Base-by-base conservation (phyloP, 2,888 invertebrate genomes). In the Melanotus villosus region DNA sequence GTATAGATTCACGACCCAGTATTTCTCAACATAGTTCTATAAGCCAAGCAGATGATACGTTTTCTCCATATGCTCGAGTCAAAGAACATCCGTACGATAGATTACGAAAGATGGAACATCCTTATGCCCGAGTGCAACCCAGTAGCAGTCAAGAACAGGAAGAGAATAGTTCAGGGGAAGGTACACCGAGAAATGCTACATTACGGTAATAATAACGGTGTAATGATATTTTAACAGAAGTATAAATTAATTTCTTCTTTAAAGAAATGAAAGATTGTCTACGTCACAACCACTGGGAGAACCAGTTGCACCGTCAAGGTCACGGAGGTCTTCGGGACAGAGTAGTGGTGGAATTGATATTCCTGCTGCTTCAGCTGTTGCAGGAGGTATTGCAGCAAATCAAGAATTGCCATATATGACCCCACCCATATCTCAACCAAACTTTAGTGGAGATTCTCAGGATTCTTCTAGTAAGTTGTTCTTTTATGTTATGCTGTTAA, bases 361-460 rank as follows among this genome's bases (percentile, higher is more conserved):
- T 81, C 93, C 93, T 23, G 95, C 95, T n/a, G 94, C 94, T 6
- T 91, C 92, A 52, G 95, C 95, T 4, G 95, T 95, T 78, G 92
- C 93, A 65, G 95, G 95, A 10, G 91, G 92, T 80, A 88, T 95
- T 74, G 93, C 95, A 34, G 95, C 95, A 36, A 95, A 93, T 82
- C 94, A 94, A 82, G 95, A 95, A 82, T 85, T 95, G 80, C 95
- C 95, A 0, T 95, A 95, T 83, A 95, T 95, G 90, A 95, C 95
- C 7, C 95, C 95, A 54, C 95, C 92, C 75, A 84, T 94, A 81
- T 78, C 76, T 9, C 84, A 84, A 73, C 71, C 78, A 0, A 89
- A 96, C 83, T 96, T 96, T 81, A 96, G 95, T 81, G 96, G 96
- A 0, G 96, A 96, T 84, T 96, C 96, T 1, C 95, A 95, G 76